Base-by-base conservation (phyloP, 2,113 vertebrate species). In the Poeciliopsis turrubarensis region DNA sequence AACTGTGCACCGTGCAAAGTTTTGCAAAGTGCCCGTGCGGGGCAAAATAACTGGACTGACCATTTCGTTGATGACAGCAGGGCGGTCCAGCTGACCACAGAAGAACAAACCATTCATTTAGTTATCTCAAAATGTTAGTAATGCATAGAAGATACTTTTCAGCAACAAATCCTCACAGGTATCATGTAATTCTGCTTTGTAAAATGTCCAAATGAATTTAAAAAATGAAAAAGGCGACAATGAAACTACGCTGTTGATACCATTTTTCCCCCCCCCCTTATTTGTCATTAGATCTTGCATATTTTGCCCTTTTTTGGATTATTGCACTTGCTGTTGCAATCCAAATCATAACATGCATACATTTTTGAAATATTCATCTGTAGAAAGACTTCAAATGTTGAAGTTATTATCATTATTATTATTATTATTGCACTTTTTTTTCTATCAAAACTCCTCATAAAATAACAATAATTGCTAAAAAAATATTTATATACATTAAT, bases 11-110 rank as follows among this genome's bases (percentile, higher is more conserved):
- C 9, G 15, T 25, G 89, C 68, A 6, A 37, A 8, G n/a, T 39
- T 4, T 0, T 6, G 5, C 67, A 92, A 14, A 0, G 66, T 34
- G 27, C 26, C 0, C 0, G 4, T 3, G 1, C 60, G 63, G 0
- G 94, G 93, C 65, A 95, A 22, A 1, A 19, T 0, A 15, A 60
- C 88, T 0, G 68, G 78, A 34, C 79, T 30, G 0, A 95, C 86
- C 25, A 29, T 64, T 61, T 30, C 1, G 31, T 86, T 93, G 62
- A 94, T 76, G 22, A 30, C 25, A 2, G 86, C 94, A 15, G 92
- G 92, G n/a, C 68, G 81, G 5, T 92, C 88, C 62, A 95, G 60
- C 94, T 95, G 84, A 54, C 1, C 66, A 83, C 41, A 79, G 30
- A 74, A 62, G 72, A 67, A 30, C 79, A 5, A 41, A 8, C 2